Evolutionary conservation across 2,113 vertebrate genomes (phyloP).

Genomic region (Sapajus apella): DNA sequence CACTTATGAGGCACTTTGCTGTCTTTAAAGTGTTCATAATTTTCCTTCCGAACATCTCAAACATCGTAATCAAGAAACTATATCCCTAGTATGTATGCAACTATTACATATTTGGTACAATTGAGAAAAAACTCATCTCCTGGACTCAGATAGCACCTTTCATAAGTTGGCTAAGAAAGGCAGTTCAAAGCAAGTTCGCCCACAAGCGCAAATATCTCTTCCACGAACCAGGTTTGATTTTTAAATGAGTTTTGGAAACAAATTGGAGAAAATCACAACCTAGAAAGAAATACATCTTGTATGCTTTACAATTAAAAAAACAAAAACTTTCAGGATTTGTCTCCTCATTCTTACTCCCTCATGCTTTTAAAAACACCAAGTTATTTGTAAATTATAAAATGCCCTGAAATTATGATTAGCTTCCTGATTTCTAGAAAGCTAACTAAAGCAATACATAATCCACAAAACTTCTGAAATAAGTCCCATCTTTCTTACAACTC

Average conservation of each 20-base stretch:
- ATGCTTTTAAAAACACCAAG: not conserved
- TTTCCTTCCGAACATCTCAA: conserved; percentile 55
- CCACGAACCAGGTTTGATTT: conserved; percentile 41
- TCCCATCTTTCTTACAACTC: not conserved
- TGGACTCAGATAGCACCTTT: conserved; percentile 74
- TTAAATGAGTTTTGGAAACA: conserved; percentile 76
- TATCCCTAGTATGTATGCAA: not conserved
- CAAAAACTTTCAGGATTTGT: conserved; percentile 27
- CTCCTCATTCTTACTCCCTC: not conserved
- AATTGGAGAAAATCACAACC: conserved; percentile 74
- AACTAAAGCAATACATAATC: not conserved
- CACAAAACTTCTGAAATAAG: not conserved
- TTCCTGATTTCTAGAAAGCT: conserved; percentile 26
- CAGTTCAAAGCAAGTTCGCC: conserved; percentile 71
- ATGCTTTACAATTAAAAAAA: conserved; percentile 68
- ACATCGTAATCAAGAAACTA: conserved; percentile 54
- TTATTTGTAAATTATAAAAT: not conserved
- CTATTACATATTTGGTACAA: conserved; percentile 60
- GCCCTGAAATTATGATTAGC: not conserved
- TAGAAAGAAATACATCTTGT: conserved; percentile 56
- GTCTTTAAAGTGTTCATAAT: conserved; percentile 44
- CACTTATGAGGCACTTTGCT: not conserved
- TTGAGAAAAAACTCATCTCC: conserved; percentile 61
- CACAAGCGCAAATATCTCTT: conserved; percentile 66
- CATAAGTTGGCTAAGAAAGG: conserved; percentile 71